A percentile compares a stretch with the other conserved stretches of the same genome.
Evolutionary conservation across 2,888 invertebrate species (phyloP).

Genomic region (Chrysolina oricalcia): DNA sequence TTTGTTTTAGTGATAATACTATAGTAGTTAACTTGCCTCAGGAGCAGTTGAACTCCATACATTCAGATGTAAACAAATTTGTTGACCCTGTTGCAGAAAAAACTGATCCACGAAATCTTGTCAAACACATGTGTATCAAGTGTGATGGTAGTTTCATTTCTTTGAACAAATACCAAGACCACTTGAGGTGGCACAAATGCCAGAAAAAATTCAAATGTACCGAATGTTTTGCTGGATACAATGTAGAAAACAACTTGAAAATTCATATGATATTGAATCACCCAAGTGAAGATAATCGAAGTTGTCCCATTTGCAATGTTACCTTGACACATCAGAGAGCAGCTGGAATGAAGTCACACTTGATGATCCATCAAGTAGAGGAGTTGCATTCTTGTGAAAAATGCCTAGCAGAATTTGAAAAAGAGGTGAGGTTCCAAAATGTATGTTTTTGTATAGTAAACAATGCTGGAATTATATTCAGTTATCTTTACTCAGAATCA

Average conservation of each 20-base stretch:
- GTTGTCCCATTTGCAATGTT: slow-evolving; percentile 68
- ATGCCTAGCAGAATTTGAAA: slow-evolving; percentile 67
- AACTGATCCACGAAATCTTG: neutral
- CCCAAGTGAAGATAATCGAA: slow-evolving; percentile 57
- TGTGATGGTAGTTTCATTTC: slow-evolving; percentile 64
- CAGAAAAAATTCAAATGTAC: slow-evolving; percentile 67
- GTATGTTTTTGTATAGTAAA: neutral
- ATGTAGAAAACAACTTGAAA: slow-evolving; percentile 68
- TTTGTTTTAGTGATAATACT: neutral
- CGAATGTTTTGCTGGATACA: slow-evolving; percentile 65
- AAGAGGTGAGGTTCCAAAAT: slow-evolving; percentile 61
- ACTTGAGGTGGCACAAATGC: slow-evolving; percentile 65
- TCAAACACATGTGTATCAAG: slow-evolving; percentile 58
- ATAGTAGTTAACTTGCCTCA: neutral
- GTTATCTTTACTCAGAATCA: no score
- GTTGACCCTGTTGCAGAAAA: neutral
- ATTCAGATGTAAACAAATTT: neutral
- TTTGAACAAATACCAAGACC: slow-evolving; percentile 61
- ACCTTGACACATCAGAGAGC: slow-evolving; percentile 64
- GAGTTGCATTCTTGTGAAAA: slow-evolving; percentile 67
- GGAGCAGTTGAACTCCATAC: neutral
- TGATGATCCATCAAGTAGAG: slow-evolving; percentile 68
- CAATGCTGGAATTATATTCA: neutral
- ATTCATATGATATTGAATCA: slow-evolving; percentile 67
- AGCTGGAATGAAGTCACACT: slow-evolving; percentile 69